A percentile compares a stretch with the other conserved stretches of the same genome.
Conservation (phyloP, 2,888 invertebrate genomes). For the Drosophila testacea region DNA sequence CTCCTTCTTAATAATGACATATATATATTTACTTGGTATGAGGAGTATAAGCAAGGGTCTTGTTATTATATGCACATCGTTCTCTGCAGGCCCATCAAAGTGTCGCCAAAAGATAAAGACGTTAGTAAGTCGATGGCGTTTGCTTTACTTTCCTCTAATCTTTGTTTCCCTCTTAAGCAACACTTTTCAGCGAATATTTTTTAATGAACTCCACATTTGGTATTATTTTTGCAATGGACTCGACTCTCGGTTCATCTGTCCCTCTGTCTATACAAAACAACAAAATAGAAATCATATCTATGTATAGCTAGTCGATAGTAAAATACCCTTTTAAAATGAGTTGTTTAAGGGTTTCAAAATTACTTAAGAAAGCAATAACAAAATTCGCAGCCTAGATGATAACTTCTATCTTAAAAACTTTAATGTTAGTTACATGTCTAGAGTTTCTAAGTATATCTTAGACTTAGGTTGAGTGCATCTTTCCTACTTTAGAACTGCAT, state of each 20-base stretch:
- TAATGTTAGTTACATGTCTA: neutral
- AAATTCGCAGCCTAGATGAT: too few species aligned
- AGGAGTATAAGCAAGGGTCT: slow-evolving; percentile 10
- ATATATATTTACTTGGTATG: slow-evolving; percentile 13
- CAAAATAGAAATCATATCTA: too few species aligned
- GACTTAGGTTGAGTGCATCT: too few species aligned
- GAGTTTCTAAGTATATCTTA: too few species aligned
- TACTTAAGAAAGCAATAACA: too few species aligned
- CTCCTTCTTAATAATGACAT: slow-evolving; percentile 49
- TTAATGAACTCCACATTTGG: slow-evolving; percentile 13
- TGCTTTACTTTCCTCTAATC: slow-evolving; percentile 7
- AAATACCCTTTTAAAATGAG: too few species aligned
- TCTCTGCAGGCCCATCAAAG: slow-evolving; percentile 47
- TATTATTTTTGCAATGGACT: neutral
- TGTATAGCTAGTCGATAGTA: too few species aligned
- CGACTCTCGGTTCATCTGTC: neutral
- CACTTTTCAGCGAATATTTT: neutral
- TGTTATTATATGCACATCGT: slow-evolving; percentile 41
- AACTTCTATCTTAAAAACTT: too few species aligned
- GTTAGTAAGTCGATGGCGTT: slow-evolving; percentile 54
- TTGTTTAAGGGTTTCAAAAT: too few species aligned
- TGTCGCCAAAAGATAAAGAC: slow-evolving; percentile 71
- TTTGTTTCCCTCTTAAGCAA: neutral
- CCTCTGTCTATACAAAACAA: neutral
- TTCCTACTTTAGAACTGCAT: neutral